These are phyloP conservation scores for Echinops telfairi DNA, from an alignment of 2,113 vertebrate genomes.

Conservation along the genomic window DNA sequence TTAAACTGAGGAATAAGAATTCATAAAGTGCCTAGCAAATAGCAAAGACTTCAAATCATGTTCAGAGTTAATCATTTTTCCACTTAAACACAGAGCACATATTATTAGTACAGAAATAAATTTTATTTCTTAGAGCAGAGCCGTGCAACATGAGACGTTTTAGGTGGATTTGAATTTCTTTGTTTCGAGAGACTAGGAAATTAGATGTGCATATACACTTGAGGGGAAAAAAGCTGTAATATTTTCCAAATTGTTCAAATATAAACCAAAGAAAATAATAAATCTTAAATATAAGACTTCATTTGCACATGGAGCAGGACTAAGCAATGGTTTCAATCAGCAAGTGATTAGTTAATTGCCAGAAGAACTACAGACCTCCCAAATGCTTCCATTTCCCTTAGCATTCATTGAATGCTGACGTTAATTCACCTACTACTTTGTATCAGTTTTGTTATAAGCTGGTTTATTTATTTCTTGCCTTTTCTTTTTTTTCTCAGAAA, in stretches of 20 bases:
- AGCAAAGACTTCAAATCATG: conserved; percentile 48
- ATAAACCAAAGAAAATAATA: background rate
- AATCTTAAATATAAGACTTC: conserved; percentile 54
- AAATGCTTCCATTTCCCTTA: conserved; percentile 49
- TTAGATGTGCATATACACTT: conserved; percentile 68
- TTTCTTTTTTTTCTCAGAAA: too few species aligned
- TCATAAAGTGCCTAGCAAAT: conserved; percentile 1
- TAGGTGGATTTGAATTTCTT: conserved; percentile 57
- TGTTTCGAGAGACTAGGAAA: conserved; percentile 46
- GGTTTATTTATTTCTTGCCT: background rate
- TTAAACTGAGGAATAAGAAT: conserved; percentile 59
- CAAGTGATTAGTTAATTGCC: conserved; percentile 25
- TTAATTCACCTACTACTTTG: conserved; percentile 3
- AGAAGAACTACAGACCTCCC: conserved; percentile 12
- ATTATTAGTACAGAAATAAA: conserved; percentile 57
- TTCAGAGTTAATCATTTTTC: conserved; percentile 51
- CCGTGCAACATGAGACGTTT: conserved; percentile 43
- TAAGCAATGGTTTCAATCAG: conserved; percentile 48
- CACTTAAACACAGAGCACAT: conserved; percentile 54
- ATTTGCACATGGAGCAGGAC: background rate
- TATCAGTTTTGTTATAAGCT: conserved; percentile 7
- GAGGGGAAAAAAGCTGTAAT: conserved; percentile 49
- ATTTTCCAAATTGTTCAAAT: conserved; percentile 71
- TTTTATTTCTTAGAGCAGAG: conserved; percentile 61
- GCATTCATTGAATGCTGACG: conserved; percentile 23